Evolutionary conservation across 2,113 vertebrate species (phyloP), one percentile per base, ranked within the genome.

Genomic region (Paradoxurus hermaphroditus): DNA sequence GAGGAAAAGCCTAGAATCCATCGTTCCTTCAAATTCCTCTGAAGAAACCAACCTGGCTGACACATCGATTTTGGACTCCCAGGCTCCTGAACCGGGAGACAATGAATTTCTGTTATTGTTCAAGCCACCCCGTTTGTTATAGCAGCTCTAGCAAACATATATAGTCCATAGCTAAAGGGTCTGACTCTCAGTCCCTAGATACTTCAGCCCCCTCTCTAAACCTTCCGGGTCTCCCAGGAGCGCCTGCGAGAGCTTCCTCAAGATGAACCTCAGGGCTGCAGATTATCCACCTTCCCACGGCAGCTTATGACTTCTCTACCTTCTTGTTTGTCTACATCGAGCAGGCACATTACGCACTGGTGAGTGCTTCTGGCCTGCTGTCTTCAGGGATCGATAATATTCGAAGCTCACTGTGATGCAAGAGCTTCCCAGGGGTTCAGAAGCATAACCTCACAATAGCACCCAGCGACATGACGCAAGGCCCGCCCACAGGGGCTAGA

Each of bases 321-420:
- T 84, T 56, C 75, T 87, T 67, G 41, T 63, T 81, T 59, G 27
- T 93, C 72, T 41, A 75, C 79, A 56, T 92, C 84, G 87, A 96
- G n/a, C 36, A 92, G 56, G 25, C 36, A 82, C 81, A 72, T 67
- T 91, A 91, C 86, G 84, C 73, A 93, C 0, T 65, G 72, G 63
- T 75, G 86, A 95, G 79, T 70, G 49, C 49, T 96, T 86, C 92
- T 81, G 68, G 39, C 34, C 95, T 73, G 65, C 62, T 51, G 36
- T 90, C 91, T 97, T 91, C 19, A 41, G 75, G 63, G 94, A 95
- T 51, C 29, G 81, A 56, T 18, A 39, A 67, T 41, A n/a, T 84
- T 92, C 94, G 92, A 94, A 93, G 56, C 39, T 92, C 97, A 70
- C 56, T 63, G 49, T 82, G 77, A 93, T 78, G 51, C 36, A 83